Percentiles rank a stretch among this genome's conserved stretches.
Conservation (phyloP, 2,888 invertebrate species). For the Creontiades dilutus region DNA sequence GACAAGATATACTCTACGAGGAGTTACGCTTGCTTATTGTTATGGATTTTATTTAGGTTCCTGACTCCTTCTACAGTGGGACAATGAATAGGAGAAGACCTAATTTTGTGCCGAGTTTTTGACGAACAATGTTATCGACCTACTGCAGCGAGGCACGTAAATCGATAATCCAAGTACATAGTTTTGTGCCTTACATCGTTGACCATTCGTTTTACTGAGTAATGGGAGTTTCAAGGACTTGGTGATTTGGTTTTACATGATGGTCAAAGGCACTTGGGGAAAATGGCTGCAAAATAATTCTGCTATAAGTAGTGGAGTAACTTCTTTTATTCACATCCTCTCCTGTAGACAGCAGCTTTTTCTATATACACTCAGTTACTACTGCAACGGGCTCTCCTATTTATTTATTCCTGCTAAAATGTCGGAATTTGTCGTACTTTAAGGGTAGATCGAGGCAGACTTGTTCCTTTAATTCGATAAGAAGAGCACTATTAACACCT, state of each 20-base stretch:
- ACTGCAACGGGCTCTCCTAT: not conserved
- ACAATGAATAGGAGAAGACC: conserved; percentile 29
- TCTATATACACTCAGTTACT: not conserved
- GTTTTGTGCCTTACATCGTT: not conserved
- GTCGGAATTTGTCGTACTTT: no score
- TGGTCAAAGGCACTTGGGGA: not conserved
- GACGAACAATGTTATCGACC: not conserved
- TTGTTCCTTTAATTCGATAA: no score
- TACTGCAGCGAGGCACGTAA: not conserved
- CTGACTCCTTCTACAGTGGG: not conserved
- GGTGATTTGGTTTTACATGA: not conserved
- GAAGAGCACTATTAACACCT: no score
- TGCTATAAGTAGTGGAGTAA: not conserved
- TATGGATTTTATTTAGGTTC: not conserved
- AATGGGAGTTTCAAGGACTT: not conserved
- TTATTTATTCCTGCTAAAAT: not conserved
- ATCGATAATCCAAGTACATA: conserved; percentile 6
- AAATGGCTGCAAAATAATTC: not conserved
- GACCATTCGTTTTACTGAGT: not conserved
- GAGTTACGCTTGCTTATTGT: not conserved
- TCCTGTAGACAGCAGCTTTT: not conserved
- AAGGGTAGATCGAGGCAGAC: no score
- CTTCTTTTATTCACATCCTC: not conserved
- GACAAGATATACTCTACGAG: no score
- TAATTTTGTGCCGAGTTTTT: not conserved